Base-by-base conservation (phyloP, 2,113 vertebrate species). In the Australoheros scitulus region DNA sequence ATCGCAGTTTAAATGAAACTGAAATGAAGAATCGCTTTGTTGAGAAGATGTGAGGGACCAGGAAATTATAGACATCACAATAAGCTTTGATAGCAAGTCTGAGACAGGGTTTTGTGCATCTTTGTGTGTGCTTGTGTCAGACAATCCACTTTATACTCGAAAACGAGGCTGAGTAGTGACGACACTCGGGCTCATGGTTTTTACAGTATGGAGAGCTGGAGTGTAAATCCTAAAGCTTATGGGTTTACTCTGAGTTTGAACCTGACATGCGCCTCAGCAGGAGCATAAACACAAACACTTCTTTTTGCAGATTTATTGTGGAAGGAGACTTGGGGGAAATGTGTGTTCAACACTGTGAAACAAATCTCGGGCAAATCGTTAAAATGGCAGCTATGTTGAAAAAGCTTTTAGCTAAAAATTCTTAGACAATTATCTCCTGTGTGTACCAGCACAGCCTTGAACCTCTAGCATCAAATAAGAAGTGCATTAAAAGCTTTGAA, bases 81-180 rank as follows among this genome's bases (percentile, higher is more conserved):
- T 52, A 61, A 52, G 60, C 63, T 36, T 34, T 86, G 76, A 64
- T 52, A 52, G 6, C 65, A 78, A 79, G 70, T 36, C 50, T 68
- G 15, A 74, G 81, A 76, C 20, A 74, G 78, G 83, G 80, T 83
- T 76, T 36, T 80, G 41, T 88, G 63, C 72, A 38, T 72, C 58
- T 70, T 18, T 50, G 3, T 26, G 6, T 76, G 60, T 60, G 81
- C 84, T 70, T 84, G 56, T 85, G 58, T 82, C 64, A 63, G 61
- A 65, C 41, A 84, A 86, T 80, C 80, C 72, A 24, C 43, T 81
- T 84, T 29, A 76, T 76, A 8, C 84, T 86, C 79, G 52, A 87
- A 76, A 68, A 82, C 52, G 41, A 11, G 41, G 61, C 79, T 76
- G 81, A 92, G 76, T 84, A 38, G 60, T 86, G 76, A 87, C 60